phyloP scores from a whole-genome alignment of 2,113 vertebrate genomes.

The Thryonomys swinderianus region DNA sequence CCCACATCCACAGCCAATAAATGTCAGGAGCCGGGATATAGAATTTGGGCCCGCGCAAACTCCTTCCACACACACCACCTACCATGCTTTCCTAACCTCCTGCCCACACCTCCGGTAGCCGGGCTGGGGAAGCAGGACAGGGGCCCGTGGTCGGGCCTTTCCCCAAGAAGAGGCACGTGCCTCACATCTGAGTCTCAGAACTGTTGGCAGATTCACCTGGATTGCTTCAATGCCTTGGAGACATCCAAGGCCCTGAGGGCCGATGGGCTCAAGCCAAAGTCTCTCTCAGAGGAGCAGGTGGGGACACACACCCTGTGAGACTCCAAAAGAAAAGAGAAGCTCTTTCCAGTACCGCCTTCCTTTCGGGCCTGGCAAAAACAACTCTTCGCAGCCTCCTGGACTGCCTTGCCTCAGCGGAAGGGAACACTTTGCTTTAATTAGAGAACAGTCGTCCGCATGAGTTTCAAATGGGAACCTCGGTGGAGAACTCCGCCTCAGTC shows the following conservation, averaged over 20 bases:
- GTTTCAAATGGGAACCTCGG: too few relatives aligned
- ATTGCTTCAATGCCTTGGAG: not conserved
- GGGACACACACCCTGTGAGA: not conserved
- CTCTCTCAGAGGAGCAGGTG: not conserved
- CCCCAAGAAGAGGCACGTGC: rapidly evolving
- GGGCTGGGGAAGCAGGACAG: not conserved
- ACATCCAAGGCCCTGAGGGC: not conserved
- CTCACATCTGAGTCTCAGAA: rapidly evolving
- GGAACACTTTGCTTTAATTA: not conserved
- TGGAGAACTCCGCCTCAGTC: not conserved
- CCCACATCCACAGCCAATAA: not conserved
- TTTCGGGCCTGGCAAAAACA: not conserved
- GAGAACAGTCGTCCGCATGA: rapidly evolving
- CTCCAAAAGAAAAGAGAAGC: not conserved
- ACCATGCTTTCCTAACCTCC: not conserved
- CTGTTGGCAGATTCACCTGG: not conserved
- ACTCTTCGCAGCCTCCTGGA: not conserved
- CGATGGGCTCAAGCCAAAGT: not conserved
- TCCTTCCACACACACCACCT: rapidly evolving
- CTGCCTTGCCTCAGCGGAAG: not conserved
- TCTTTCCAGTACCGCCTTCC: not conserved
- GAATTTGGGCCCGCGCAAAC: not conserved
- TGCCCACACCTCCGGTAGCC: rapidly evolving
- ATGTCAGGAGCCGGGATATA: not conserved
- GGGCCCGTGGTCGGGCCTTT: rapidly evolving